phyloP scores from a whole-genome alignment of 2,113 vertebrate genomes.

The Callocephalon fimbriatum region DNA sequence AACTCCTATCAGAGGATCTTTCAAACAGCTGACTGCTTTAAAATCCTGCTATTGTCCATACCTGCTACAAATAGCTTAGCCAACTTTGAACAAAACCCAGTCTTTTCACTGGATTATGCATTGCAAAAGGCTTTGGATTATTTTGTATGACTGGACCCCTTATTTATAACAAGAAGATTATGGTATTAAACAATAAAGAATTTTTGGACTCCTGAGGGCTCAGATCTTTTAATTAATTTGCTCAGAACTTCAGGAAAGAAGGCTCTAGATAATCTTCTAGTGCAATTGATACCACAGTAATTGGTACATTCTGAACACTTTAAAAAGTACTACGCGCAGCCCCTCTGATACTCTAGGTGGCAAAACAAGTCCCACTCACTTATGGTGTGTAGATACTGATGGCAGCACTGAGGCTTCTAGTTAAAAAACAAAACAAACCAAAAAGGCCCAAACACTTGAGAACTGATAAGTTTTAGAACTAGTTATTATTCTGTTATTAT shows the following conservation, averaged over 20 bases:
- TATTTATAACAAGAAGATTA: conserved; percentile 68
- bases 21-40: background rate
- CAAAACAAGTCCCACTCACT: background rate
- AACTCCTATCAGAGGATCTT: background rate
- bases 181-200: conserved; percentile 59
- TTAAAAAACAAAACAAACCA: background rate
- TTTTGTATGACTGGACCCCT: conserved; percentile 48
- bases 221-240: conserved; percentile 58
- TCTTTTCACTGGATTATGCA: conserved; percentile 57
- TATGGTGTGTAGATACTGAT: background rate
- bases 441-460: background rate
- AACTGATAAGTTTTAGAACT: background rate
- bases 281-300: conserved; percentile 8
- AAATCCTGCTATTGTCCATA: conserved; percentile 22
- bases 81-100: background rate
- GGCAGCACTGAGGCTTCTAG: background rate
- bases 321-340: background rate
- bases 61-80: conserved; percentile 19
- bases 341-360: background rate
- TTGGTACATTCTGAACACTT: background rate
- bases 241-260: conserved; percentile 32
- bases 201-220: conserved; percentile 21
- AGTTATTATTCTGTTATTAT: background rate
- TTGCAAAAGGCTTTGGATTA: conserved; percentile 63
- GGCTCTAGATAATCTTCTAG: conserved; percentile 21